Base-by-base conservation (phyloP, 2,113 vertebrate species). In the Anolis sagrei region DNA sequence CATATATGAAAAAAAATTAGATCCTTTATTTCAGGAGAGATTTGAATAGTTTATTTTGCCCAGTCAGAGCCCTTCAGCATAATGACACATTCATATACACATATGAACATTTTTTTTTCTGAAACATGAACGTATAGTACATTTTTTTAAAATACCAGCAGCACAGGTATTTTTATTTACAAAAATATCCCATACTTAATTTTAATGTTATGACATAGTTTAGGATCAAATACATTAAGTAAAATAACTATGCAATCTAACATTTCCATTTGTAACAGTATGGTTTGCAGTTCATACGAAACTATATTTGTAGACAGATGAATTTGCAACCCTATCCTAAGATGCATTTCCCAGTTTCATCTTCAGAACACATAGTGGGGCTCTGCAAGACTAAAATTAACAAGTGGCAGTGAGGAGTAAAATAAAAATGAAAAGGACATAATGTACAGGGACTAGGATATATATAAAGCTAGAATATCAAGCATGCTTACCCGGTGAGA, bases 41-140 rank as follows among this genome's bases (percentile, higher is more conserved):
- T 95, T 93, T 93, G 95, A 96, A 92, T 96, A 95, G 95, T 97
- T 97, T 97, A 97, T 97, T 97, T 96, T 96, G 96, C 95, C 96
- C 96, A 92, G 86, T 95, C 92, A 96, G 96, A 97, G 96, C 96
- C 96, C 95, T 97, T 96, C 96, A 97, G 95, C 94, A 95, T 95
- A 95, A 96, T 95, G 95, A 97, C 94, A 97, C 95, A 96, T 96
- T 97, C 95, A 96, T 96, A 95, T 96, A 96, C 96, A 97, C 92
- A 96, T 95, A 95, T 96, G 95, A 95, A 95, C 96, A 97, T 93
- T 92, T 93, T 95, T 93, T 95, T 96, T 94, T 93, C 93, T 94
- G 94, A 96, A 96, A 97, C 96, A 97, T 93, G 93, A 94, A 95
- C 83, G 92, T 96, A 96, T 96, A 95, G 94, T 95, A 97, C 95